Conservation (phyloP, 1,140 invertebrate genomes). For the Formica exsecta region DNA sequence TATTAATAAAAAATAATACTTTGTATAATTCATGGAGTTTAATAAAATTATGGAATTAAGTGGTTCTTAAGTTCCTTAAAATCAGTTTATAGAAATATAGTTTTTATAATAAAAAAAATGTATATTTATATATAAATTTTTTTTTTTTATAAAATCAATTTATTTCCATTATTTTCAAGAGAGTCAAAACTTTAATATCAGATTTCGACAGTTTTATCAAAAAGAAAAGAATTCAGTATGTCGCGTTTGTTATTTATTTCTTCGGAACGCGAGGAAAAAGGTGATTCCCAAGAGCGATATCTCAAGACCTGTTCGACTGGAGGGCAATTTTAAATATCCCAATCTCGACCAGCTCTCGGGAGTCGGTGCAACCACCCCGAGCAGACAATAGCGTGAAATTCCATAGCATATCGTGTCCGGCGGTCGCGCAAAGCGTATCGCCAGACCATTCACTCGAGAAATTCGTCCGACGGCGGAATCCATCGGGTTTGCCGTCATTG, state of each 20-base stretch:
- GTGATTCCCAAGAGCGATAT: background rate
- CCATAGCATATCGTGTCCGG: constrained; percentile 20
- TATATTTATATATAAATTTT: too few species aligned
- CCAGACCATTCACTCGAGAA: constrained; percentile 49
- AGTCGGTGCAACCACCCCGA: constrained; percentile 12
- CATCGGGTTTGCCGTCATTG: constrained; percentile 52
- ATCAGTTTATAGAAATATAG: background rate
- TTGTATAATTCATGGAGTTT: too few species aligned
- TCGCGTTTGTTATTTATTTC: background rate
- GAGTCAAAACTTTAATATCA: background rate
- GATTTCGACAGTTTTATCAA: background rate
- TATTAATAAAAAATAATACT: too few species aligned
- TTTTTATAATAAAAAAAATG: background rate
- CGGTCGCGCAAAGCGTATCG: constrained; percentile 1
- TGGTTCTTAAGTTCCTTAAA: background rate
- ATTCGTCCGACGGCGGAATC: constrained; percentile 42
- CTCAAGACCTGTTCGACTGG: background rate
- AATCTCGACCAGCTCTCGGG: background rate
- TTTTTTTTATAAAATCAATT: background rate
- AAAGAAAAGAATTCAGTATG: background rate
- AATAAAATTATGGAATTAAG: too few species aligned
- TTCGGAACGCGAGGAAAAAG: background rate
- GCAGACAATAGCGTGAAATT: constrained; percentile 58
- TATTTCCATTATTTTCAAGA: background rate
- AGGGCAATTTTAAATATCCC: constrained; percentile 32